phyloP scores from a whole-genome alignment of 2,113 vertebrate genomes.

The Gulo gulo region DNA sequence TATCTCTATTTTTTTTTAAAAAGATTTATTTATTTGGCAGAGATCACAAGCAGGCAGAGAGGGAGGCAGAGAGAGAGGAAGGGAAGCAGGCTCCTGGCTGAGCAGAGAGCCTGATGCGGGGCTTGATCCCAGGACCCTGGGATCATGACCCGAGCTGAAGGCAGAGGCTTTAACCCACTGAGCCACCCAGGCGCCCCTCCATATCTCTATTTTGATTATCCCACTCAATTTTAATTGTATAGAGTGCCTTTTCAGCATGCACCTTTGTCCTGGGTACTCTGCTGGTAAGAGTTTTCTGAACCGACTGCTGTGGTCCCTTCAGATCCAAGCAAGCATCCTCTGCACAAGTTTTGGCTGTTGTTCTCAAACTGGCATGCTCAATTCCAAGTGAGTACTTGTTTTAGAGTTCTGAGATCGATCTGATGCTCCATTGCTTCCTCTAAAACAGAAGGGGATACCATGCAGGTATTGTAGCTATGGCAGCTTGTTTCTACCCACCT shows the following conservation, averaged over 20 bases:
- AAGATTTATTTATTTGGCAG: too few species aligned
- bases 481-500: not conserved
- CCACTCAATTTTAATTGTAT: not conserved
- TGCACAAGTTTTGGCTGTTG: not conserved
- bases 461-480: not conserved
- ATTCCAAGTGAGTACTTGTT: not conserved
- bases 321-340: not conserved
- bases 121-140: too few species aligned
- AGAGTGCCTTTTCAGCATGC: not conserved
- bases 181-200: not conserved
- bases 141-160: too few species aligned
- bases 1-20: not conserved
- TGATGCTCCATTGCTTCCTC: not conserved
- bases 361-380: not conserved
- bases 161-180: too few species aligned
- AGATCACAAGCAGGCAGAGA: too few species aligned
- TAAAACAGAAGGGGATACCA: not conserved
- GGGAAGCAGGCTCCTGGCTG: too few species aligned
- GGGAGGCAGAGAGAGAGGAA: too few species aligned
- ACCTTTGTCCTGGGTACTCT: not conserved
- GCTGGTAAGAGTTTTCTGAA: not conserved
- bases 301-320: not conserved
- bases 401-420: not conserved
- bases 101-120: too few species aligned
- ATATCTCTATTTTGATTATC: not conserved